These are phyloP conservation scores for Oreochromis grahami DNA, from an alignment of 2,797 vertebrate genomes.

Conservation along the genomic window DNA sequence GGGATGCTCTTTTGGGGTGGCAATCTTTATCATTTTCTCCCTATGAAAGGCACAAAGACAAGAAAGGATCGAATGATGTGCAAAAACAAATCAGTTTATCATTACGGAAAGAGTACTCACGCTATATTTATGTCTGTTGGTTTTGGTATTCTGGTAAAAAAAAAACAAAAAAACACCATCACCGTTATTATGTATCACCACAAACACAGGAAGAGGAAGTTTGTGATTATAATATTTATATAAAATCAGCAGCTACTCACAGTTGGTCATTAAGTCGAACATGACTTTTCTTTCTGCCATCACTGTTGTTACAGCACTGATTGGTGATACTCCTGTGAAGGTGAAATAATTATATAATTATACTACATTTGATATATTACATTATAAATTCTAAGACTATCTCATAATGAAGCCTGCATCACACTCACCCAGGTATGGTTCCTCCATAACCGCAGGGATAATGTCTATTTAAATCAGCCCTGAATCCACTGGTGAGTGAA, in stretches of 20 bases:
- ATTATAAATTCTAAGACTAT: not conserved
- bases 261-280: slow-evolving; percentile 75
- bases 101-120: slow-evolving; percentile 60
- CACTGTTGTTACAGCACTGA: slow-evolving; percentile 55
- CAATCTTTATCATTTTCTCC: slow-evolving; percentile 60
- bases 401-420: not conserved
- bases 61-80: not conserved
- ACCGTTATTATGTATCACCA: not conserved
- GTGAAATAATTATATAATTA: not conserved
- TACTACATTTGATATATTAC: not conserved
- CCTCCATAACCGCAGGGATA: slow-evolving; percentile 54
- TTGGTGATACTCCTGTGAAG: slow-evolving; percentile 59
- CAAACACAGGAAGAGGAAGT: not conserved
- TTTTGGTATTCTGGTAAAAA: slow-evolving; percentile 72
- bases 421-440: slow-evolving; percentile 62
- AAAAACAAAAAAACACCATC: not conserved
- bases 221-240: not conserved
- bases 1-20: slow-evolving; percentile 71
- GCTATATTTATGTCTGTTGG: slow-evolving; percentile 67
- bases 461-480: slow-evolving; percentile 57
- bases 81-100: not conserved
- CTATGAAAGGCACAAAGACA: slow-evolving; percentile 29
- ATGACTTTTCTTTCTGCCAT: slow-evolving; percentile 70
- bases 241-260: slow-evolving; percentile 53
- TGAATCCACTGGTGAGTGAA: slow-evolving; percentile 19